Conservation (phyloP, 1,140 invertebrate genomes). For the Nixonia krombeini region DNA sequence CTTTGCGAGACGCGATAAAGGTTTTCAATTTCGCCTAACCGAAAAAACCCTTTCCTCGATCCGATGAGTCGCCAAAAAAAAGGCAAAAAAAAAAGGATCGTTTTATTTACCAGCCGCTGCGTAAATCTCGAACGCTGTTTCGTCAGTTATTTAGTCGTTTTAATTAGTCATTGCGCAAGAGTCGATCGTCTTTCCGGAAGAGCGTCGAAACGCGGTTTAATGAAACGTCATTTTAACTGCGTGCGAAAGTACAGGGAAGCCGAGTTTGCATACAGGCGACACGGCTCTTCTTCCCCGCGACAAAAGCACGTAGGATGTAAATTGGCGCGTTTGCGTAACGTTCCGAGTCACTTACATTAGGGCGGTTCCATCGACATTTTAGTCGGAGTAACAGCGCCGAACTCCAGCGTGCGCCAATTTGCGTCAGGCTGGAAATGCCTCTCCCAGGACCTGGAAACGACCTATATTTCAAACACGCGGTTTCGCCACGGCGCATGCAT, state of each 20-base stretch:
- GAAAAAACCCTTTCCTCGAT: too few species aligned
- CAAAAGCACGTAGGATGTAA: slow-evolving; percentile 46
- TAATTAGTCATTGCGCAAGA: too few species aligned
- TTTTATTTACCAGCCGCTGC: slow-evolving; percentile 15
- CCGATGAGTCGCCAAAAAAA: too few species aligned
- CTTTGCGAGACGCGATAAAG: slow-evolving; percentile 35
- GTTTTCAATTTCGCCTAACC: slow-evolving; percentile 23
- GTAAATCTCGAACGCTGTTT: too few species aligned
- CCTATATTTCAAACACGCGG: slow-evolving; percentile 28
- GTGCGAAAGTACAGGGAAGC: too few species aligned
- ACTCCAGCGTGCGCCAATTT: slow-evolving; percentile 39
- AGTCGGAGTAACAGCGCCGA: slow-evolving; percentile 40
- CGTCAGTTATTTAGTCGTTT: too few species aligned
- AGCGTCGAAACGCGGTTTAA: too few species aligned
- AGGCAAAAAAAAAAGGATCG: slow-evolving; percentile 27
- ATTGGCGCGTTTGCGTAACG: slow-evolving; percentile 45
- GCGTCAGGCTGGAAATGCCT: slow-evolving; percentile 36
- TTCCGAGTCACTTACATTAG: slow-evolving; percentile 47
- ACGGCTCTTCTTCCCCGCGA: too few species aligned
- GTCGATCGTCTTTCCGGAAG: too few species aligned
- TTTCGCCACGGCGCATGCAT: slow-evolving; percentile 25
- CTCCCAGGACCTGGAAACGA: slow-evolving; percentile 19
- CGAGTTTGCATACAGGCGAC: too few species aligned
- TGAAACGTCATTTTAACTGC: too few species aligned
- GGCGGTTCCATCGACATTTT: slow-evolving; percentile 44